These are phyloP conservation scores for Tridacna gigas DNA, from an alignment of 2,888 invertebrate genomes.

Conservation along the genomic window DNA sequence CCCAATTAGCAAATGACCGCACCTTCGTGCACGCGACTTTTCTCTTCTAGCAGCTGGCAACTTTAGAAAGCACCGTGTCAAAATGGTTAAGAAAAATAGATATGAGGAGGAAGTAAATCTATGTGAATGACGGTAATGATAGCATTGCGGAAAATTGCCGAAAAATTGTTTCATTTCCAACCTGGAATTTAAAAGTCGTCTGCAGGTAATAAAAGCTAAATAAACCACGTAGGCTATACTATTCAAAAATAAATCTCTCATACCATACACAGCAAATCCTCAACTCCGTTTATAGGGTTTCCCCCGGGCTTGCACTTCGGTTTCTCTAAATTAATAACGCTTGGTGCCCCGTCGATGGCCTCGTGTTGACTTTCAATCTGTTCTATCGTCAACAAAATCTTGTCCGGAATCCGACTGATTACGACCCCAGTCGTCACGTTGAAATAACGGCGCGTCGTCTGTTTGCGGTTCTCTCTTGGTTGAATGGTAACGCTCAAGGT, in stretches of 20 bases:
- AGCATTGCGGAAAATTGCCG: too few species aligned
- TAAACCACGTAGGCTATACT: too few species aligned
- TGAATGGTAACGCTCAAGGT: not conserved
- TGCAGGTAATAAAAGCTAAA: too few species aligned
- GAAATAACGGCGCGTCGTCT: not conserved
- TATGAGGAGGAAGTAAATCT: too few species aligned
- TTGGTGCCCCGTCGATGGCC: not conserved
- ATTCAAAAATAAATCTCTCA: constrained; percentile 5
- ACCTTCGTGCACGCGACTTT: too few species aligned
- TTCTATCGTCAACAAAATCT: constrained; percentile 32
- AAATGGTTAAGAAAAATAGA: too few species aligned
- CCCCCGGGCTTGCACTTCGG: constrained; percentile 6
- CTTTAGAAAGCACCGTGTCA: too few species aligned
- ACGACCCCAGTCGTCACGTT: constrained; percentile 7
- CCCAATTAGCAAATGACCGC: too few species aligned
- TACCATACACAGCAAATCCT: constrained; percentile 62
- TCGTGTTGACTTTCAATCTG: constrained; percentile 32
- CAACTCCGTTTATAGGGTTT: constrained; percentile 29
- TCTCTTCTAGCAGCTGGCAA: too few species aligned
- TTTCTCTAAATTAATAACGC: not conserved
- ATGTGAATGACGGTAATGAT: too few species aligned
- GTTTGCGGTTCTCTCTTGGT: not conserved
- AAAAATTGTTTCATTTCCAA: too few species aligned
- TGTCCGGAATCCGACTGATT: constrained; percentile 27
- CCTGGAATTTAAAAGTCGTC: too few species aligned